These are phyloP conservation scores for Conchocele bisecta DNA, from an alignment of 2,888 invertebrate species.

Conservation along the genomic window DNA sequence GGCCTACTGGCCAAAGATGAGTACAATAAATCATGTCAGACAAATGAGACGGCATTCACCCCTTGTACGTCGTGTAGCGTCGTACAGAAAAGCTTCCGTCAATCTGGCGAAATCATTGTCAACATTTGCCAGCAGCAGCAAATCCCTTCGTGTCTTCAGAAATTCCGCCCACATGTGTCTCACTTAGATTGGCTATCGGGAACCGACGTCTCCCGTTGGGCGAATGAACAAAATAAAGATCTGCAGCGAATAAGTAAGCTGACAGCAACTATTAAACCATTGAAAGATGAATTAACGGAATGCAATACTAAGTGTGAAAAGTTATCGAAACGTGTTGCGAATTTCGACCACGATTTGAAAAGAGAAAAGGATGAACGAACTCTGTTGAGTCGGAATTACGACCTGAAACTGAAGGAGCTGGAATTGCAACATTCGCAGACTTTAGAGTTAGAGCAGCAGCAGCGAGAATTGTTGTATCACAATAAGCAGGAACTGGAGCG, in stretches of 20 bases:
- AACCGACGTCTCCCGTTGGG: conserved; percentile 80
- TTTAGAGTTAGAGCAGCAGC: conserved; percentile 57
- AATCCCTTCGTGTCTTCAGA: conserved; percentile 78
- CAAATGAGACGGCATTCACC: conserved; percentile 82
- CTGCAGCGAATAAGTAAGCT: conserved; percentile 76
- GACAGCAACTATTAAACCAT: conserved; percentile 70
- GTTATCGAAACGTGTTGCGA: conserved; percentile 68
- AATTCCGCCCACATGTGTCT: conserved; percentile 72
- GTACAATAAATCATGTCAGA: conserved; percentile 81
- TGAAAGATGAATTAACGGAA: conserved; percentile 73
- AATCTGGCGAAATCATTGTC: conserved; percentile 74
- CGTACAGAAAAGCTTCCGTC: conserved; percentile 79
- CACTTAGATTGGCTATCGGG: conserved; percentile 77
- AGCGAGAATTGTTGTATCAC: conserved; percentile 64
- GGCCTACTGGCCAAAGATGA: conserved; percentile 72
- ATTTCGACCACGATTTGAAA: conserved; percentile 72
- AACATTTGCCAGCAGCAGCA: conserved; percentile 78
- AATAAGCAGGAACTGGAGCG: conserved; percentile 68
- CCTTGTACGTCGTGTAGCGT: conserved; percentile 81
- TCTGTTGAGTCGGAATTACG: conserved; percentile 69
- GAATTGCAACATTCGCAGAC: conserved; percentile 65
- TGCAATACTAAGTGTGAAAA: conserved; percentile 69
- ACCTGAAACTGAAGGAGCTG: conserved; percentile 73
- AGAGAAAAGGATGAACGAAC: conserved; percentile 73
- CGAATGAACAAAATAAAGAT: conserved; percentile 80